These are phyloP conservation scores for Eupithecia subumbrata DNA, from an alignment of 2,888 invertebrate species.

Conservation along the genomic window DNA sequence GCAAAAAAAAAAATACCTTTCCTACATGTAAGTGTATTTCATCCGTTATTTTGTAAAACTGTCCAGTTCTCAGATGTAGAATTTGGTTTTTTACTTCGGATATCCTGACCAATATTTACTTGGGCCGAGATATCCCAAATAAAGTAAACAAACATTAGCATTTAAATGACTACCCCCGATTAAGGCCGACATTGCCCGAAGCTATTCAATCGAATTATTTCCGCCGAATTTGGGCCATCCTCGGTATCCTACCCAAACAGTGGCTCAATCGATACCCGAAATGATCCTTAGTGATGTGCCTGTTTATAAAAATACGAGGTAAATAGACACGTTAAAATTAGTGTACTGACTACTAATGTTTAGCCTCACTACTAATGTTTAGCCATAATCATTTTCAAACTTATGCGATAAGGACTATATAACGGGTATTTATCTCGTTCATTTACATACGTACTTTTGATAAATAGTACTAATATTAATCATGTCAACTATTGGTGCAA, in stretches of 20 bases:
- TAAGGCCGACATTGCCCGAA: constrained; percentile 21
- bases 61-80: neutral
- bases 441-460: too few relatives aligned
- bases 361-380: too few relatives aligned
- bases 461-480: too few relatives aligned
- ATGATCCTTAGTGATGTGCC: constrained; percentile 24
- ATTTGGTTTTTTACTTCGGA: constrained; percentile 2
- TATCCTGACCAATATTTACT: constrained; percentile 12
- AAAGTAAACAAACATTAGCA: constrained; percentile 33
- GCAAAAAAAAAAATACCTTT: neutral
- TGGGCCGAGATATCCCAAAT: constrained; percentile 15
- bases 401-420: too few relatives aligned
- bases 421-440: too few relatives aligned
- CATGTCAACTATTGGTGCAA: too few relatives aligned
- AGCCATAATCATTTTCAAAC: too few relatives aligned
- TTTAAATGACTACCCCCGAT: constrained; percentile 32
- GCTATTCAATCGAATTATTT: constrained; percentile 33
- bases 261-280: constrained; percentile 27
- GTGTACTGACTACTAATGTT: too few relatives aligned
- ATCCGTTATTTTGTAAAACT: neutral
- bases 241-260: constrained; percentile 30
- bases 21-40: neutral
- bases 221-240: constrained; percentile 30
- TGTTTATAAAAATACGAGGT: neutral
- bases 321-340: neutral